Percentiles rank a stretch among this genome's conserved stretches.
phyloP scores from a whole-genome alignment of 2,797 vertebrate genomes.

The Poecilia velifera region DNA sequence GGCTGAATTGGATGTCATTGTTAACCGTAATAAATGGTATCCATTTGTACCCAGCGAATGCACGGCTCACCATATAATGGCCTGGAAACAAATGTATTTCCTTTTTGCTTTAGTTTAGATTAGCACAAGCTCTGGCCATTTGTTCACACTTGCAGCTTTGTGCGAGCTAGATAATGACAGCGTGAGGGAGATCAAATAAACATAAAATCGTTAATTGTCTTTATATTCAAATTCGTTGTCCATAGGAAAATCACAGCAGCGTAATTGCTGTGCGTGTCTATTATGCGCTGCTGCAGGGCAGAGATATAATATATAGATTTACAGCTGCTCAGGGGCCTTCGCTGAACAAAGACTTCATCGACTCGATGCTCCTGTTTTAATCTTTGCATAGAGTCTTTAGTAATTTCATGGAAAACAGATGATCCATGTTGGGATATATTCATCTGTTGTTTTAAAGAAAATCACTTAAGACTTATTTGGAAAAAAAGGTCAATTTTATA shows the following conservation, averaged over 20 bases:
- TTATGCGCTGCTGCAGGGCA: conserved; percentile 48
- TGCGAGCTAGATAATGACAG: conserved; percentile 67
- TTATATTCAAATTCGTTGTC: conserved; percentile 75
- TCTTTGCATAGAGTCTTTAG: background rate
- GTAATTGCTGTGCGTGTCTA: conserved; percentile 63
- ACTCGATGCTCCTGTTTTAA: conserved; percentile 38
- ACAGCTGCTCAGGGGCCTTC: conserved; percentile 55
- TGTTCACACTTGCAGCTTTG: conserved; percentile 64
- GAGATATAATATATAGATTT: conserved; percentile 52
- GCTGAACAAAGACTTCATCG: conserved; percentile 51
- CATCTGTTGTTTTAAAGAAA: background rate
- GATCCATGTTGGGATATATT: background rate
- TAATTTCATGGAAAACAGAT: conserved; percentile 12
- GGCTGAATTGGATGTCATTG: conserved; percentile 80
- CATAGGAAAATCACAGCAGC: conserved; percentile 58
- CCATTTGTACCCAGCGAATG: conserved; percentile 74
- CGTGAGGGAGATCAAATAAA: conserved; percentile 75
- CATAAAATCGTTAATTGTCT: conserved; percentile 78
- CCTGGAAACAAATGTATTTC: conserved; percentile 76
- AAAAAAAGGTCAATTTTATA: background rate
- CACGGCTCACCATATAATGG: conserved; percentile 76
- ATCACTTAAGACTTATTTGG: background rate
- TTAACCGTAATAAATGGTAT: conserved; percentile 80
- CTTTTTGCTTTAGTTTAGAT: conserved; percentile 71
- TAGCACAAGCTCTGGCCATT: conserved; percentile 69